Base-by-base conservation (phyloP, 2,797 vertebrate species). In the Channallabes apus region DNA sequence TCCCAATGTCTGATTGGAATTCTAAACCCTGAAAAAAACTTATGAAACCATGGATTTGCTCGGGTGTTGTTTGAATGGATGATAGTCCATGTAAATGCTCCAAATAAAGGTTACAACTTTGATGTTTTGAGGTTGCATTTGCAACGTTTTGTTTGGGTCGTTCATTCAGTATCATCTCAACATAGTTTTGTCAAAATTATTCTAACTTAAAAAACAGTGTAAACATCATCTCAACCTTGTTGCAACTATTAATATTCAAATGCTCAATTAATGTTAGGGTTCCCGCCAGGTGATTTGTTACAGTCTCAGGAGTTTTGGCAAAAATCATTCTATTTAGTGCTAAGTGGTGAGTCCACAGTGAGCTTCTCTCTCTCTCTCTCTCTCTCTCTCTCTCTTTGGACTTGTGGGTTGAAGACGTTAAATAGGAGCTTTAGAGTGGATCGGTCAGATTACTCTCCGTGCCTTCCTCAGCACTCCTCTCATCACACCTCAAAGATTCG, bases 361-460 rank as follows among this genome's bases (percentile, higher is more conserved):
- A 76, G 56, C 72, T 56, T 56, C 24, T 29, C 46, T 51, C 38
- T 54, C 71, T 69, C 38, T 24, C 41, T 54, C 24, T 17, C 5
- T 17, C n/a, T 29, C n/a, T 27, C 72, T 54, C 15, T 17, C 46
- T 54, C n/a, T 54, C n/a, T 75, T 6, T 20, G 72, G 72, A n/a
- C n/a, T 76, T 76, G 51, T 32, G 51, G 27, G 29, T 76, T 56
- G 51, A 56, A 76, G 56, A 27, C 73, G 27, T 76, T 76, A 29
- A 76, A 56, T n/a, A 29, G 17, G 17, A 56, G 73, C 51, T 76
- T 56, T 76, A 27, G 56, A 76, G 15, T 46, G 20, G 51, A 17
- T 76, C 1, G n/a, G 51, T 76, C 73, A 56, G 51, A 76, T 76
- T 35, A 32, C 54, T 11, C 3, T 9, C 32, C 32, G 35, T 11